These are phyloP conservation scores for Pemphredon lugubris DNA, from an alignment of 2,888 invertebrate species.

Conservation along the genomic window DNA sequence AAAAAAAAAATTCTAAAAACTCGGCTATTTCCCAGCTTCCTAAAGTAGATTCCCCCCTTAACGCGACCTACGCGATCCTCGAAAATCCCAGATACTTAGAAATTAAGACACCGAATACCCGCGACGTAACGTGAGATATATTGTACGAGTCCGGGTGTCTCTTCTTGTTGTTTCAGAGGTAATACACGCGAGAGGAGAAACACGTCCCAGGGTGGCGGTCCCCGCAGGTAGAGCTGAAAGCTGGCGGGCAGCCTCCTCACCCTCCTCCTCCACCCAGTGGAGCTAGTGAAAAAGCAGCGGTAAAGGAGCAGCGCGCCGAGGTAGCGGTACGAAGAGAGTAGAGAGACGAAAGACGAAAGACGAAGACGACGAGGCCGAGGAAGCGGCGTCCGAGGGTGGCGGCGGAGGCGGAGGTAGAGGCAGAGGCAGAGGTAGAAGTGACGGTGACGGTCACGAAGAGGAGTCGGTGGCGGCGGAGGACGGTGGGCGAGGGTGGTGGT, in stretches of 20 bases:
- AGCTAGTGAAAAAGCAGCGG: too few species aligned
- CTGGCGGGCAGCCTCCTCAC: too few species aligned
- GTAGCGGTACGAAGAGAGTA: constrained; percentile 2
- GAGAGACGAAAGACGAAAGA: background rate
- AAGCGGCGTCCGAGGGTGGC: constrained; percentile 36
- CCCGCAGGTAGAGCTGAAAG: background rate
- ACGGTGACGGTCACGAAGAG: background rate
- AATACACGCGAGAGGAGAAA: constrained; percentile 27
- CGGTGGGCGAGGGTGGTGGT: constrained; percentile 38
- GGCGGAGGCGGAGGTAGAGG: constrained; percentile 35
- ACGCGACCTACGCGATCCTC: too few species aligned
- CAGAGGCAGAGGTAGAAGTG: constrained; percentile 26
- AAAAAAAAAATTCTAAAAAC: too few species aligned
- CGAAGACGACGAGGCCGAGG: constrained; percentile 37
- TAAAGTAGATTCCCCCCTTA: too few species aligned
- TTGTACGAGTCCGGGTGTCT: constrained; percentile 5
- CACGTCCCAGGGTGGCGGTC: constrained; percentile 47
- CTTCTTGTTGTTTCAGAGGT: constrained; percentile 34
- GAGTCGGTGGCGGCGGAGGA: constrained; percentile 6
- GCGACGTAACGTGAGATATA: too few species aligned
- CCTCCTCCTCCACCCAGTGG: too few species aligned
- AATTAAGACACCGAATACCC: too few species aligned
- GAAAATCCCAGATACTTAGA: too few species aligned
- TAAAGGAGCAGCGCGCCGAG: too few species aligned
- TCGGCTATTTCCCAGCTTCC: too few species aligned